Percentiles rank a stretch among this genome's conserved stretches.
Evolutionary conservation across 2,888 invertebrate species (phyloP).

Genomic region (Agriopis marginaria): DNA sequence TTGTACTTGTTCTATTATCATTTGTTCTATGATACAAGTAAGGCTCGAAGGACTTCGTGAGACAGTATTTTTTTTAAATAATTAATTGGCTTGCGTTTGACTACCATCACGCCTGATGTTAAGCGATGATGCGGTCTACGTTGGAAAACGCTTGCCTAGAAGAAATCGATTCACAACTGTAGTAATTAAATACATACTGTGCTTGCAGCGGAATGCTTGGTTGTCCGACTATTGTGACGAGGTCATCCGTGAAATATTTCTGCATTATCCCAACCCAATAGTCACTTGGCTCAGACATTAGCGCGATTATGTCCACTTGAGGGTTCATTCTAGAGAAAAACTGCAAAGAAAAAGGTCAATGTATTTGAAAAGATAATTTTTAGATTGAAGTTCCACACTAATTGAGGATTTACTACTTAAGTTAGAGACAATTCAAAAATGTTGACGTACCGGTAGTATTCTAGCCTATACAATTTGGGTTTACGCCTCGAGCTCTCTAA

Average conservation of each 20-base stretch:
- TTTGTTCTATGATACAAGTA: too few relatives aligned
- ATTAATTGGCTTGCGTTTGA: too few relatives aligned
- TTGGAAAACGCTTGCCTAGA: too few relatives aligned
- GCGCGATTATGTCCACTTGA: constrained; percentile 83
- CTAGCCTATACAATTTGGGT: too few relatives aligned
- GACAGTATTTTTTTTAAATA: too few relatives aligned
- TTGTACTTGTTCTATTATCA: too few relatives aligned
- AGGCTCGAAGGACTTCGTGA: background rate
- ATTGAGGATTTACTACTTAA: background rate
- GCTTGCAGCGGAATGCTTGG: constrained; percentile 76
- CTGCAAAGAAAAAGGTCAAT: constrained; percentile 66
- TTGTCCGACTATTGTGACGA: constrained; percentile 88
- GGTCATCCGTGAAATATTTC: constrained; percentile 88
- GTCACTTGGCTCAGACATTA: constrained; percentile 86
- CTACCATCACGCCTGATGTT: too few relatives aligned
- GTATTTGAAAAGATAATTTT: background rate
- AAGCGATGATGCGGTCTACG: too few relatives aligned
- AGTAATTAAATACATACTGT: constrained; percentile 48
- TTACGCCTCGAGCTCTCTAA: too few relatives aligned
- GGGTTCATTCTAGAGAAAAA: constrained; percentile 90
- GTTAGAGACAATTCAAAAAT: too few relatives aligned
- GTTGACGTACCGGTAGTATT: too few relatives aligned
- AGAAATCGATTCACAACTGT: too few relatives aligned
- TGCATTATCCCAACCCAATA: constrained; percentile 92
- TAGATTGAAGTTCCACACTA: background rate